Percentiles rank a stretch among this genome's conserved stretches.
Evolutionary conservation across 2,113 vertebrate species (phyloP).

Genomic region (Planiliza haematocheilus): DNA sequence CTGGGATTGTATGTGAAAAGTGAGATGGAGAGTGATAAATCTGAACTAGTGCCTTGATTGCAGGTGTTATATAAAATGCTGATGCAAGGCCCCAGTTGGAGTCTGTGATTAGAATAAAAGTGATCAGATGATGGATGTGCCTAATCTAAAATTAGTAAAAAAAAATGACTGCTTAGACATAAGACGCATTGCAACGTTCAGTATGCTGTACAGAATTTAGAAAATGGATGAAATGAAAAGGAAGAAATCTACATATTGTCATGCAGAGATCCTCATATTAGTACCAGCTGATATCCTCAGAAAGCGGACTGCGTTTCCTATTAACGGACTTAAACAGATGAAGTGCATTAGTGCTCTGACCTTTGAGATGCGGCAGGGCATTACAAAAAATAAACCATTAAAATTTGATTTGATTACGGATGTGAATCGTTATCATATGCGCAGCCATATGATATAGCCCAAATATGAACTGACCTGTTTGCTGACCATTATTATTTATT

Average conservation of each 20-base stretch:
- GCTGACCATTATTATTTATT: neutral
- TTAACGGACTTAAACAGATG: conserved; percentile 7
- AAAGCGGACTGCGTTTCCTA: conserved; percentile 7
- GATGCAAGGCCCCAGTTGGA: conserved; percentile 57
- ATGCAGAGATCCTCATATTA: neutral
- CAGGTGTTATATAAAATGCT: conserved; percentile 67
- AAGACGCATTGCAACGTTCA: neutral
- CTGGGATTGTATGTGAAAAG: conserved; percentile 18
- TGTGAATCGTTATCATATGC: neutral
- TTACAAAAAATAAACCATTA: conserved; percentile 22
- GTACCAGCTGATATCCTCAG: neutral
- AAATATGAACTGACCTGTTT: neutral
- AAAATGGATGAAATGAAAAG: conserved; percentile 3
- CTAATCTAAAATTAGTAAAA: conserved; percentile 47
- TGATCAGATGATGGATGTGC: conserved; percentile 46
- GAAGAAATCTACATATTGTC: neutral
- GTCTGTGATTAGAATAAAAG: conserved; percentile 54
- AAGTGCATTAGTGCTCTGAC: conserved; percentile 49
- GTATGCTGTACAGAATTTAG: conserved; percentile 1
- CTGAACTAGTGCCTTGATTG: conserved; percentile 55
- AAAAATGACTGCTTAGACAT: conserved; percentile 9
- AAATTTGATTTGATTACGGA: conserved; percentile 17
- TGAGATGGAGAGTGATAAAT: conserved; percentile 53
- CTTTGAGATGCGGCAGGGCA: conserved; percentile 30
- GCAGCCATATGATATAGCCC: neutral